phyloP scores from a whole-genome alignment of 2,888 invertebrate genomes.

The Eustalomyia histrio region DNA sequence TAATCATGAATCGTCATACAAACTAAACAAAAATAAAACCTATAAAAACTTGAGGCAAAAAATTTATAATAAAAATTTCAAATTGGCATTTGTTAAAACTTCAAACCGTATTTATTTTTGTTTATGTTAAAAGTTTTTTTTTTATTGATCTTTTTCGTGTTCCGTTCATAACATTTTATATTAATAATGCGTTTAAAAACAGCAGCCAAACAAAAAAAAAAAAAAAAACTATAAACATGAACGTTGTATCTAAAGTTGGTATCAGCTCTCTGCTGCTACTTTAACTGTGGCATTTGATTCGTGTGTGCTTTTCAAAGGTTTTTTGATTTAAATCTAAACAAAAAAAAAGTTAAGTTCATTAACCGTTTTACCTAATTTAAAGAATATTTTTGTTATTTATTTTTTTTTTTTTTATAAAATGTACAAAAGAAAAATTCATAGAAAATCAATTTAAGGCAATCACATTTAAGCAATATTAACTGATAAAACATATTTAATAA shows the following conservation, averaged over 20 bases:
- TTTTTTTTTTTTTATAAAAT: not conserved
- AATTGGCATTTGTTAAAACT: conserved; percentile 46
- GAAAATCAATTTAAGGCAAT: no score
- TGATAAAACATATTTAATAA: no score
- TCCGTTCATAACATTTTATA: conserved; percentile 34
- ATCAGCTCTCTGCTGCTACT: conserved; percentile 18
- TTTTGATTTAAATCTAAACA: not conserved
- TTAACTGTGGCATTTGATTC: conserved; percentile 31
- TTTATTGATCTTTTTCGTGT: conserved; percentile 42
- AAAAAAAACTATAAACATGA: not conserved
- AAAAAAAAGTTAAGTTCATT: conserved; percentile 48
- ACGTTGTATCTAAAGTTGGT: conserved; percentile 22
- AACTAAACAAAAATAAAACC: not conserved
- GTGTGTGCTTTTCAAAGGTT: not conserved
- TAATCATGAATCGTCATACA: conserved; percentile 41
- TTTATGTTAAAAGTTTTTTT: conserved; percentile 42
- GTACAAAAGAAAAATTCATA: not conserved
- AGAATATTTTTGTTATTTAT: not conserved
- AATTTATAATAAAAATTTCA: not conserved
- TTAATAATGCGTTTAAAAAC: conserved; percentile 30
- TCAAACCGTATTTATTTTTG: conserved; percentile 19
- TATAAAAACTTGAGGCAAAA: not conserved
- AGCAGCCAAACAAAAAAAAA: not conserved
- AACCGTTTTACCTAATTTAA: conserved; percentile 56
- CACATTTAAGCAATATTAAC: no score